These are phyloP conservation scores for Morpho achilles DNA, from an alignment of 2,888 invertebrate genomes.

Conservation along the genomic window DNA sequence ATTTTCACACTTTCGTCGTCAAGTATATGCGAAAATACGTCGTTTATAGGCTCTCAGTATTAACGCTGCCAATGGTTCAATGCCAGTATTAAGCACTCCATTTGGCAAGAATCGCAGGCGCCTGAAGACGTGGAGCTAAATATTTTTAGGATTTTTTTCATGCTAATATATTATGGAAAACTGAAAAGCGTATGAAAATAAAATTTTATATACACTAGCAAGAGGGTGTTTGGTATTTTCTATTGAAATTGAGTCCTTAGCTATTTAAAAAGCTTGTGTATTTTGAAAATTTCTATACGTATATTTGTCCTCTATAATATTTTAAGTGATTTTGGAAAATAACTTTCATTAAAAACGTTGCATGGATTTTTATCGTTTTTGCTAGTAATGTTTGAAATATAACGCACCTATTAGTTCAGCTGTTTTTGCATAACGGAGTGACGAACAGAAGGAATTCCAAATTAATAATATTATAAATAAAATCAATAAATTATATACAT, in stretches of 20 bases:
- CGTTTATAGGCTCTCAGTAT: slow-evolving; percentile 25
- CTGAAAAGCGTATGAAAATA: slow-evolving; percentile 25
- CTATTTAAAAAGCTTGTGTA: slow-evolving; percentile 15
- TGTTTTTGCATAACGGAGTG: no score
- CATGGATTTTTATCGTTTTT: no score
- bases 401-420: no score
- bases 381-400: no score
- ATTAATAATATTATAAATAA: no score
- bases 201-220: slow-evolving; percentile 19
- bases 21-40: slow-evolving; percentile 25
- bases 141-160: slow-evolving; percentile 26
- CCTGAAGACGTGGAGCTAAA: slow-evolving; percentile 35
- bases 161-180: slow-evolving; percentile 24
- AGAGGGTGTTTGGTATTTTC: slow-evolving; percentile 14
- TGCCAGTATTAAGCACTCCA: slow-evolving; percentile 61
- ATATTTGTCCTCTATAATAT: slow-evolving; percentile 34
- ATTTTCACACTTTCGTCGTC: slow-evolving; percentile 35
- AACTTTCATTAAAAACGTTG: slow-evolving; percentile 1
- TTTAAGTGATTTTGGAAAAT: slow-evolving; percentile 8
- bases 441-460: no score
- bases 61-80: slow-evolving; percentile 52
- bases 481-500: no score
- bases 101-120: slow-evolving; percentile 60
- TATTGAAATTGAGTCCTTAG: slow-evolving; percentile 23
- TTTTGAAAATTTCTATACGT: slow-evolving; percentile 34